Base-by-base conservation (phyloP, 1,140 invertebrate genomes). In the Cydia amplana region DNA sequence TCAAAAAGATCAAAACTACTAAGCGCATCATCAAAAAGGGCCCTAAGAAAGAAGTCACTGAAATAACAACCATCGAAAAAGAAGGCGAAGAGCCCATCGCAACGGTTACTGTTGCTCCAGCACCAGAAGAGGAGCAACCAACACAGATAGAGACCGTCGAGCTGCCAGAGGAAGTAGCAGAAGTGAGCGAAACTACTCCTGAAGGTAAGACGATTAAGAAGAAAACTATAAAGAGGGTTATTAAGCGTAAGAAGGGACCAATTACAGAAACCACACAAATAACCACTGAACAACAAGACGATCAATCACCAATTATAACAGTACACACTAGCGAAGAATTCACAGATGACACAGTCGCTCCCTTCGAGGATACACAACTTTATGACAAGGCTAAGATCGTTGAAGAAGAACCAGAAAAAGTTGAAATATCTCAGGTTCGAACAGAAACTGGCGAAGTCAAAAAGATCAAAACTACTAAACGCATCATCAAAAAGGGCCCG, bases 391-490 rank as follows among this genome's bases (percentile, higher is more conserved):
- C 65, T 43, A 65, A 70, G 10, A 73, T 82, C 10, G 79, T 87
- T 7, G 83, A 90, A 40, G 89, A 92, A 82, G 63, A 86, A 20
- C 90, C 89, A 16, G 89, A 93, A 83, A 82, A 82, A 75, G 72
- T 81, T 2, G 43, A 46, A 7, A 70, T 80, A 23, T 64, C 74
- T 14, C 81, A 86, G 79, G 72, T 76, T 0, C 72, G 87, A 7
- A 91, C 91, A 0, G 84, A 80, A 46, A 83, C 90, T 77, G 91
- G 89, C 0, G 92, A 84, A 70, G 85, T 85, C 1, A 87, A 77
- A 2, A 93, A 93, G 72, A 87, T 90, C 9, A 92, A 93, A 75
- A 87, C 89, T 6, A 79, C 74, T 16, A 87, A 84, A 67, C 78
- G 82, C 64, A 77, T 83, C 7, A 83, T 86, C 40, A 89, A 80